Evolutionary conservation across 1,140 invertebrate species (phyloP).

Genomic region (Scaptomyza montana): DNA sequence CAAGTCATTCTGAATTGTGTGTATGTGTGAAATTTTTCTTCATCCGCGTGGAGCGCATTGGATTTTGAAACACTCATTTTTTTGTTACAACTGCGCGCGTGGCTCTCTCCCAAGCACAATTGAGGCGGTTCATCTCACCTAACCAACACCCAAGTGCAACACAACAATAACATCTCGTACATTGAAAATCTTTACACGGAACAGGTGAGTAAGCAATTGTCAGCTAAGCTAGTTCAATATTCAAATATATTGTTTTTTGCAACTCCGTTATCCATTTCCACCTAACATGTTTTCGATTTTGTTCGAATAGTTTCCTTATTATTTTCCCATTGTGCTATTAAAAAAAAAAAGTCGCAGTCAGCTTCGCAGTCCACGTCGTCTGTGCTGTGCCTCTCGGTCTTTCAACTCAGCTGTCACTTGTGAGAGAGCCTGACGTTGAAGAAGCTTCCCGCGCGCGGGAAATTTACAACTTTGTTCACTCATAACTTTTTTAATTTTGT

Average conservation of each 20-base stretch:
- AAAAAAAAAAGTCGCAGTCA: slow-evolving; percentile 43
- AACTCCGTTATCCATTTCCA: too few species aligned
- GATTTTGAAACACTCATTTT: slow-evolving; percentile 17
- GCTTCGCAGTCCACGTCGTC: slow-evolving; percentile 44
- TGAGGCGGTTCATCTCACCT: slow-evolving; percentile 7
- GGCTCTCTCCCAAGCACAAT: slow-evolving; percentile 22
- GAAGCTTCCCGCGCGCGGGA: slow-evolving; percentile 81
- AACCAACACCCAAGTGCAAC: slow-evolving; percentile 31
- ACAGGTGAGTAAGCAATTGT: slow-evolving; percentile 34
- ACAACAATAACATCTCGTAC: slow-evolving; percentile 5
- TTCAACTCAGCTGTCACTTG: slow-evolving; percentile 64
- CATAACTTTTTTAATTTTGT: slow-evolving; percentile 41
- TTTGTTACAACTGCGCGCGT: slow-evolving; percentile 37
- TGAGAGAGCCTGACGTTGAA: slow-evolving; percentile 46
- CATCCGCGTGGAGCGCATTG: slow-evolving; percentile 43
- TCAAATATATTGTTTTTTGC: slow-evolving; percentile 16
- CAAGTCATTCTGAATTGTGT: slow-evolving; percentile 7
- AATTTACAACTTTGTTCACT: slow-evolving; percentile 61
- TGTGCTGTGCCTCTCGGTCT: slow-evolving; percentile 30
- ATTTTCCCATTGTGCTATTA: slow-evolving; percentile 33
- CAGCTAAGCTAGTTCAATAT: slow-evolving; percentile 21
- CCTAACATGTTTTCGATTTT: too few species aligned
- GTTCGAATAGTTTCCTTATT: not conserved
- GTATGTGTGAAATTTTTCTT: slow-evolving; percentile 67
- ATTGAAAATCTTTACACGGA: slow-evolving; percentile 25